These are phyloP conservation scores for Drosophila pruinosa DNA, from an alignment of 1,140 invertebrate species.

Conservation along the genomic window DNA sequence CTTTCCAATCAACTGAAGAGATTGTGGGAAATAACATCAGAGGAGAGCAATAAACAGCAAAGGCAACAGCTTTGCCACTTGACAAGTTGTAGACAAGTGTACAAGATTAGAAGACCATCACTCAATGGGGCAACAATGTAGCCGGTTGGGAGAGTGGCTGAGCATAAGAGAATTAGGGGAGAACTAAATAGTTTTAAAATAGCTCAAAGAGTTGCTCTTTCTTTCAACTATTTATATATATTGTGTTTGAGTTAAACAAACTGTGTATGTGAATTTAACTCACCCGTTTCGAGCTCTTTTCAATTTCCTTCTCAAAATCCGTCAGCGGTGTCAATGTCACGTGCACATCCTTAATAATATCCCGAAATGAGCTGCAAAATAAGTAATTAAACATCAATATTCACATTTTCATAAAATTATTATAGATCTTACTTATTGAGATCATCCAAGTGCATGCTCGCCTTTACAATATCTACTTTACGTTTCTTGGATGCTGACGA, in stretches of 20 bases:
- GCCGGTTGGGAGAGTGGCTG: neutral
- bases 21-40: slow-evolving; percentile 8
- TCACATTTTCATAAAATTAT: neutral
- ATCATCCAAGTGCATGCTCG: slow-evolving; percentile 52
- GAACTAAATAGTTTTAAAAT: too few relatives aligned
- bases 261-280: slow-evolving; percentile 39
- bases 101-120: slow-evolving; percentile 55
- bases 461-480: slow-evolving; percentile 63
- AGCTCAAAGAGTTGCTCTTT: slow-evolving; percentile 7
- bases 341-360: slow-evolving; percentile 78
- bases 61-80: slow-evolving; percentile 24
- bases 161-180: neutral
- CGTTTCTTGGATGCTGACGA: slow-evolving; percentile 63
- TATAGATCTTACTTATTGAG: slow-evolving; percentile 65
- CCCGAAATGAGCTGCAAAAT: slow-evolving; percentile 61
- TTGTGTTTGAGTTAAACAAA: slow-evolving; percentile 18
- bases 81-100: slow-evolving; percentile 55
- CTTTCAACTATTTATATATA: slow-evolving; percentile 46
- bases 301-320: slow-evolving; percentile 80
- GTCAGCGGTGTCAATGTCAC: slow-evolving; percentile 75
- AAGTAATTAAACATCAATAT: neutral
- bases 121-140: slow-evolving; percentile 57
- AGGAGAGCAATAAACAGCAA: slow-evolving; percentile 6
- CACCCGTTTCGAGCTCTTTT: slow-evolving; percentile 79
- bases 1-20: slow-evolving; percentile 29